Percentiles rank a stretch among this genome's conserved stretches.
These are phyloP conservation scores for Thunnus maccoyii DNA, from an alignment of 2,113 vertebrate species.

Conservation along the genomic window DNA sequence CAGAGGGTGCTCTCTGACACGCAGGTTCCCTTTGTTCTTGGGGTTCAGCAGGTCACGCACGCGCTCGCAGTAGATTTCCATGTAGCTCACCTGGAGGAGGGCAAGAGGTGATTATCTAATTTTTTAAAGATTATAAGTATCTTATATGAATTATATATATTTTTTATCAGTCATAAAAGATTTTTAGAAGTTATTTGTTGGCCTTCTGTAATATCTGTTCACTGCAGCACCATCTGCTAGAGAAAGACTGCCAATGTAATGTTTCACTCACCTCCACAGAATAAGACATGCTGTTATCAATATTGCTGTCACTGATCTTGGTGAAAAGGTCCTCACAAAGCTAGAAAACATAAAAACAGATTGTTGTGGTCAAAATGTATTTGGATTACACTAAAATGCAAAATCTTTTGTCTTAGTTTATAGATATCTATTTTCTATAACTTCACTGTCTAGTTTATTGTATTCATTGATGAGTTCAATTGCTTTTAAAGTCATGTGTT, in stretches of 20 bases:
- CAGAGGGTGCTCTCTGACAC: conserved; percentile 96
- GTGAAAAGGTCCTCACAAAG: conserved; percentile 98
- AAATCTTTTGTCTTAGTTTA: too few relatives aligned
- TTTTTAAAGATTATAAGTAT: not conserved
- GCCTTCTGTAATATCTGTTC: too few relatives aligned
- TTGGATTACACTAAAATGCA: too few relatives aligned
- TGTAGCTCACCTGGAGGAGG: conserved; percentile 93
- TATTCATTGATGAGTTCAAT: too few relatives aligned
- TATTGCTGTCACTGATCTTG: conserved; percentile 92
- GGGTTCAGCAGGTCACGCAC: conserved; percentile 97
- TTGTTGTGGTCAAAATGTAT: not conserved
- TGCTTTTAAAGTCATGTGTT: not conserved
- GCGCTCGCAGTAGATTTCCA: conserved; percentile 99
- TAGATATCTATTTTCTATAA: too few relatives aligned
- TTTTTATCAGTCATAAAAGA: too few relatives aligned
- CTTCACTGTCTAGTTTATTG: too few relatives aligned
- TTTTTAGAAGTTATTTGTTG: too few relatives aligned
- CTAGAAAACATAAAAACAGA: conserved; percentile 74
- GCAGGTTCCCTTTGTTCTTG: conserved; percentile 97
- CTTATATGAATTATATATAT: too few relatives aligned
- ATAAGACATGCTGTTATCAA: conserved; percentile 94
- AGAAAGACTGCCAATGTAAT: not conserved
- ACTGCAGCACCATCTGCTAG: too few relatives aligned
- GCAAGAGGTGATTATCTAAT: not conserved
- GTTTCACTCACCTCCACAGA: conserved; percentile 93